These are phyloP conservation scores for Perccottus glenii DNA, from an alignment of 2,113 vertebrate genomes.

Conservation along the genomic window DNA sequence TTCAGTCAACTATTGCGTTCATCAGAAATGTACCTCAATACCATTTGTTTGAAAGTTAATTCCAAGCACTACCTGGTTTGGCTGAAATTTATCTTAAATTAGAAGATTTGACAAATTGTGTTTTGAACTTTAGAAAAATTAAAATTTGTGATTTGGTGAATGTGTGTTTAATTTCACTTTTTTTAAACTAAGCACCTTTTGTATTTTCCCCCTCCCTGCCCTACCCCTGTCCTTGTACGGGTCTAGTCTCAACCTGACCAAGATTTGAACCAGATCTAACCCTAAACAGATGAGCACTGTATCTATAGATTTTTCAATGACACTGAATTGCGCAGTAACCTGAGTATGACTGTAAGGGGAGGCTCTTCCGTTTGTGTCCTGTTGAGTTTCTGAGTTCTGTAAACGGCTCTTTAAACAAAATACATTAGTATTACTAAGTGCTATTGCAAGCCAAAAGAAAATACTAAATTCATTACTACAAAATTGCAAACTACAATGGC, in stretches of 20 bases:
- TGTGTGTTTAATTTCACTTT: slow-evolving; percentile 31
- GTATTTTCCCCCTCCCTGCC: slow-evolving; percentile 8
- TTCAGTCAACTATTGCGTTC: slow-evolving; percentile 27
- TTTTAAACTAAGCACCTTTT: slow-evolving; percentile 52
- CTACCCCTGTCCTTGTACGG: not conserved
- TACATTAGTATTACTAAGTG: not conserved
- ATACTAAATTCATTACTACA: too few relatives aligned
- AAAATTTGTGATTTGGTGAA: too few relatives aligned
- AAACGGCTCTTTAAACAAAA: slow-evolving; percentile 30
- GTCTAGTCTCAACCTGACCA: slow-evolving; percentile 21
- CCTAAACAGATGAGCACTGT: slow-evolving; percentile 25
- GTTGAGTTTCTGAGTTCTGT: slow-evolving; percentile 35
- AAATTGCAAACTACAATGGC: too few relatives aligned
- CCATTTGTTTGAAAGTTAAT: slow-evolving; percentile 29
- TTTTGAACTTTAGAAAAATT: too few relatives aligned
- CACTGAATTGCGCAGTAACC: slow-evolving; percentile 29
- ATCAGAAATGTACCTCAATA: slow-evolving; percentile 49
- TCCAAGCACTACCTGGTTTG: slow-evolving; percentile 21
- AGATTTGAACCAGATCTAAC: slow-evolving; percentile 32
- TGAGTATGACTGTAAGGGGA: slow-evolving; percentile 12
- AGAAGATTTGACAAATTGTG: slow-evolving; percentile 30
- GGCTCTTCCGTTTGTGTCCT: slow-evolving; percentile 8
- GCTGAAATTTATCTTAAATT: slow-evolving; percentile 32
- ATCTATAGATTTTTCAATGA: slow-evolving; percentile 33
- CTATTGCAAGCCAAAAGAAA: not conserved